Conservation (phyloP, 2,797 vertebrate species). For the Myotis planiceps region DNA sequence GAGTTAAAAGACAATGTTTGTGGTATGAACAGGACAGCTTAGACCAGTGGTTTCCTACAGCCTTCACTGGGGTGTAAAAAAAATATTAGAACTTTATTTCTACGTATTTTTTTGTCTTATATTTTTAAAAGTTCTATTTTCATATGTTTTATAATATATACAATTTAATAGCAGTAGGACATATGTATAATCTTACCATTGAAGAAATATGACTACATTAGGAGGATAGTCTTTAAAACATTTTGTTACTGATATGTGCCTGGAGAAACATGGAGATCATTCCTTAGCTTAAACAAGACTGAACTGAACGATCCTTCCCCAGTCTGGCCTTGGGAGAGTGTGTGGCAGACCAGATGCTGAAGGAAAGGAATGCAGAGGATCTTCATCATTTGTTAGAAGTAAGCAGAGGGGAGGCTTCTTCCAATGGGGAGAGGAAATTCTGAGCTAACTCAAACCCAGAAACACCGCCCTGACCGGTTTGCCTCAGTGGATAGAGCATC, state of each 20-base stretch:
- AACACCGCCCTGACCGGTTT: no score
- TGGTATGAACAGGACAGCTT: background rate
- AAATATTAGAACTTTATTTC: background rate
- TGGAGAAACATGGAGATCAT: background rate
- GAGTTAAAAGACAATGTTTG: background rate
- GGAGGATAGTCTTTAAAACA: background rate
- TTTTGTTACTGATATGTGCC: background rate
- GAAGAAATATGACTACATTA: background rate
- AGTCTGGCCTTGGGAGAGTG: background rate
- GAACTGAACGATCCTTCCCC: background rate
- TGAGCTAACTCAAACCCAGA: background rate
- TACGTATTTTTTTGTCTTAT: background rate
- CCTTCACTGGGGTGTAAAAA: background rate
- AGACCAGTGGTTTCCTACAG: background rate
- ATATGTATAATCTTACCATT: background rate
- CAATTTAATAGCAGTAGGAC: background rate
- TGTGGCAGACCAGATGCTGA: background rate
- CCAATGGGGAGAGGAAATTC: background rate
- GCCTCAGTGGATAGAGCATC: no score
- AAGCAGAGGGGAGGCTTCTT: background rate
- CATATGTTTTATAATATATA: background rate
- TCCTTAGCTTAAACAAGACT: background rate
- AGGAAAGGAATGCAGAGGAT: background rate
- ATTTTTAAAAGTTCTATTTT: conserved; percentile 19
- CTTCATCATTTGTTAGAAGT: background rate